Evolutionary conservation across 2,113 vertebrate genomes (phyloP), one percentile per base, ranked within the genome.

Genomic region (Pterocles burchelli): DNA sequence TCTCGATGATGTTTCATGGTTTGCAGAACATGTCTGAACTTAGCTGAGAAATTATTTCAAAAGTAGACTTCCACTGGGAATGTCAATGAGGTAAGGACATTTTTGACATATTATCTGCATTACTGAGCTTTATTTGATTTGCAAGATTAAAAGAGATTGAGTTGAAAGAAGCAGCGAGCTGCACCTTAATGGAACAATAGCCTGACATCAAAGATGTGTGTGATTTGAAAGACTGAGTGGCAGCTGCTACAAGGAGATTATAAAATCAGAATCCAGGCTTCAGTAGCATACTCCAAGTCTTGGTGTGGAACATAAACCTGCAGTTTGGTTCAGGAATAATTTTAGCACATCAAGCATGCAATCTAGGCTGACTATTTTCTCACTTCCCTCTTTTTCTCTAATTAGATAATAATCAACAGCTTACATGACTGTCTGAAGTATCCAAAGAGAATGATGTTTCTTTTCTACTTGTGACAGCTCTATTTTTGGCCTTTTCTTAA

Each of bases 51-150:
- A 96, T 97, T 29, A 95, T 96, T 97, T 97, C 88, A 97, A 93
- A 91, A 95, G 92, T 52, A 94, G 92, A 57, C 58, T 95, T 95
- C 95, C 70, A 84, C 25, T 95, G 94, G 78, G 92, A 97, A 97
- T 96, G 87, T 91, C 97, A 97, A 95, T 97, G 93, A 97, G 74
- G 55, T 96, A 83, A 94, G 38, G 61, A 88, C 70, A 95, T 96
- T 97, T 96, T 95, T 95, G 92, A 92, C 92, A 96, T 70, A 94
- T 63, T 95, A 82, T 96, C 89, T 96, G 87, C 87, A 95, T 97
- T 97, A 79, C 83, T 95, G 95, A 98, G 88, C 68, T 94, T 97
- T 96, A 95, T 96, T 97, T 96, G 95, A 96, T 97, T 96, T 96
- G 85, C 58, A 97, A 90, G 85, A 96, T 96, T 97, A 95, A 96